These are phyloP conservation scores for Popillia japonica DNA, from an alignment of 1,140 invertebrate species.

Conservation along the genomic window DNA sequence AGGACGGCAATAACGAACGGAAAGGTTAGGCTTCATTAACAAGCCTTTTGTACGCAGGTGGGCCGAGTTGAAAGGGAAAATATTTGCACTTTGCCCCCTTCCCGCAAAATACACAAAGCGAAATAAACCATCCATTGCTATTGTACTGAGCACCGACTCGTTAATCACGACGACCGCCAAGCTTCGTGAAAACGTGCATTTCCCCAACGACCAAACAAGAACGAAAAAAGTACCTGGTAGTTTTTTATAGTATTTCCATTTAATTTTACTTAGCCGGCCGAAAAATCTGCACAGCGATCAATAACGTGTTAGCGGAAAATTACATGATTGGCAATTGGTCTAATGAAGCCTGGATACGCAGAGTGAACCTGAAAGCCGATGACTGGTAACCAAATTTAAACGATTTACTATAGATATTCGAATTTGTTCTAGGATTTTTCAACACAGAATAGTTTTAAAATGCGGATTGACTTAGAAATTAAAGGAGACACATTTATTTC, in stretches of 20 bases:
- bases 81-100: slow-evolving; percentile 23
- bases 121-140: slow-evolving; percentile 17
- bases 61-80: slow-evolving; percentile 26
- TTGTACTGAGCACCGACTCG: slow-evolving; percentile 6
- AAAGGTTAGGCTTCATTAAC: slow-evolving; percentile 30
- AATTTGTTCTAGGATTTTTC: no score
- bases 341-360: not conserved
- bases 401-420: no score
- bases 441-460: no score
- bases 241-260: slow-evolving; percentile 13
- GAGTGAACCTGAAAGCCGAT: no score
- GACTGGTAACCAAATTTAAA: no score
- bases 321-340: not conserved
- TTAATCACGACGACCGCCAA: slow-evolving; percentile 4
- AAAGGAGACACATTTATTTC: no score
- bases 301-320: not conserved
- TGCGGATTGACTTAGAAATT: no score
- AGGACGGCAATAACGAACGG: slow-evolving; percentile 18
- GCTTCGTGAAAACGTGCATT: slow-evolving; percentile 1
- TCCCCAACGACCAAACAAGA: not conserved
- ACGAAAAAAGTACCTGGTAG: not conserved
- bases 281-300: not conserved
- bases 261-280: not conserved
- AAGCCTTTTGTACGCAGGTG: slow-evolving; percentile 28
- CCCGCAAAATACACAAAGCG: slow-evolving; percentile 23